Base-by-base conservation (phyloP, 2,888 invertebrate genomes). In the Gymnosoma rotundatum region DNA sequence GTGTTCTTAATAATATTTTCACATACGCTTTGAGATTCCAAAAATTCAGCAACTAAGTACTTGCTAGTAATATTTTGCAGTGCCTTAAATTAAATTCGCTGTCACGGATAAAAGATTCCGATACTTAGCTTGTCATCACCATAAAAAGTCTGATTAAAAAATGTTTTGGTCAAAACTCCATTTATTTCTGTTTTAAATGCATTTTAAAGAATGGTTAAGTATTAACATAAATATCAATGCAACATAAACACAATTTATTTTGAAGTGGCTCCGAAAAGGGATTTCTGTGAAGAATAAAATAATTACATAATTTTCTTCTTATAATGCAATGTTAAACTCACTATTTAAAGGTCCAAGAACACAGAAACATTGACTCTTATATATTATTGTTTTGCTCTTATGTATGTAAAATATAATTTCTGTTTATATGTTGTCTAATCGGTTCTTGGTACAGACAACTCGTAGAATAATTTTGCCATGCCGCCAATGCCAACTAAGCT, bases 111-210 rank as follows among this genome's bases (percentile, higher is more conserved):
- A 32, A 32, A 32, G 0, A 32, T 6, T 2, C 6, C 6, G 25
- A 25, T 25, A 25, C 25, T 25, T 25, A 25, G n/a, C 25, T 32
- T 32, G 5, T 8, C 32, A 32, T 32, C 32, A 32, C 32, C 32
- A 32, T 32, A 14, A 42, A 42, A 42, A 42, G 6, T 42, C 42
- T 2, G 0, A 10, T 42, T 42, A 12, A 42, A 16, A 42, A 42
- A 12, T 42, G 4, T 42, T 42, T 42, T 64, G 42, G 25, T 67
- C 56, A 66, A 61, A 42, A 48, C 56, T 79, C 70, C 50, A 80
- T 91, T 89, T 91, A 91, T 91, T 91, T 91, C 91, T 86, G 87
- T 86, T 88, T 89, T 87, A 91, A 91, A 90, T 91, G 89, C 89
- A 52, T 63, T 60, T 56, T 52, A 25, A 67, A 83, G 85, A 86